Conservation (phyloP, 2,113 vertebrate genomes). For the Rhea pennata region DNA sequence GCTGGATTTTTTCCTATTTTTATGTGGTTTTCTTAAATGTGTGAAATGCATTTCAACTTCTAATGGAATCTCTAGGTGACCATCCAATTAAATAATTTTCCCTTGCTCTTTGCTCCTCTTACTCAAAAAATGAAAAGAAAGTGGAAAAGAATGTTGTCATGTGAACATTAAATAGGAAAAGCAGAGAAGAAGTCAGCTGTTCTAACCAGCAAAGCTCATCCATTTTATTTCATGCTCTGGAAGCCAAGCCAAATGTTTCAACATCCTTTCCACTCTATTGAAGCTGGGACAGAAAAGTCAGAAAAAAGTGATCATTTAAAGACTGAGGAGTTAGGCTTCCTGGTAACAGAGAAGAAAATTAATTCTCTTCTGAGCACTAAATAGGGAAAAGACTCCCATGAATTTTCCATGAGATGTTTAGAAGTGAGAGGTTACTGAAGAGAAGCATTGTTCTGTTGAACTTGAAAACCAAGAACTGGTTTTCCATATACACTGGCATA, state of each 20-base stretch:
- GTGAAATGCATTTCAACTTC: not conserved
- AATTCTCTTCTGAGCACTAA: not conserved
- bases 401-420: not conserved
- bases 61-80: not conserved
- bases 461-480: not conserved
- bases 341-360: not conserved
- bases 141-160: not conserved
- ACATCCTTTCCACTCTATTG: not conserved
- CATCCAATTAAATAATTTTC: not conserved
- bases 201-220: not conserved
- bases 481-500: accelerated
- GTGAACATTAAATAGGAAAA: not conserved
- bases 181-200: not conserved
- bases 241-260: not conserved
- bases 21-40: not conserved
- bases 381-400: not conserved
- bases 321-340: not conserved
- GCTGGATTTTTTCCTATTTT: not conserved
- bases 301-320: not conserved
- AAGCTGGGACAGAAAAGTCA: not conserved
- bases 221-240: not conserved
- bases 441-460: not conserved
- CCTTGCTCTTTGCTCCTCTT: not conserved
- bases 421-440: not conserved
- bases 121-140: not conserved